Evolutionary conservation across 2,888 invertebrate genomes (phyloP), one percentile per base, ranked within the genome.

Genomic region (Osmoderma eremita): DNA sequence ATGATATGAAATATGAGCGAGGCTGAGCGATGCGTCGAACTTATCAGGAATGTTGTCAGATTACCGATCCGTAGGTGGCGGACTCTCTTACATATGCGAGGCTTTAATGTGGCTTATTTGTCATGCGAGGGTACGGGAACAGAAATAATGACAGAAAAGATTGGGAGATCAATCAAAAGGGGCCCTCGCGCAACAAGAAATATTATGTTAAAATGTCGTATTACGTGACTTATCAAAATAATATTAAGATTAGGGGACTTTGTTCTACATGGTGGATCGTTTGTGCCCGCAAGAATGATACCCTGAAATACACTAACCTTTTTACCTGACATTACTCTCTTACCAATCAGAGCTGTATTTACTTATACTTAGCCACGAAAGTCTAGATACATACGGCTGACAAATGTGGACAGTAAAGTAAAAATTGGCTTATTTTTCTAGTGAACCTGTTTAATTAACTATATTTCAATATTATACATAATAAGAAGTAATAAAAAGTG

Each of bases 1-100:
- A 67, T 62, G 62, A 61, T 70, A 75, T 77, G 77, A 77, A 74
- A 76, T 75, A 77, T 77, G 75, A 71, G 68, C 71, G 73, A 72
- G 72, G 73, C 74, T 75, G 75, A 76, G 71, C 74, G 75, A 78
- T 77, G 75, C 73, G 74, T 76, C 77, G 74, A 77, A 77, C 75
- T 77, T 75, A 77, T 76, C 77, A 75, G 75, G 77, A 78, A 78
- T 77, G 78, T 78, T 78, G 78, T 78, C 75, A 75, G 76, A 76
- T 78, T 78, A 75, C 75, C 72, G 71, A 70, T 72, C 74, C 74
- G 75, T 76, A 76, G 77, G 77, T 76, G 77, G 77, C 72, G 71
- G 72, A 69, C 54, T 42, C 49, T 45, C 63, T 42, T 54, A 49
- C 64, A 67, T 70, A 73, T 73, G 70, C 74, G 69, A 72, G 69